Percentiles rank a stretch among this genome's conserved stretches.
Evolutionary conservation across 2,888 invertebrate species (phyloP).

Genomic region (Epinotia brunnichana): DNA sequence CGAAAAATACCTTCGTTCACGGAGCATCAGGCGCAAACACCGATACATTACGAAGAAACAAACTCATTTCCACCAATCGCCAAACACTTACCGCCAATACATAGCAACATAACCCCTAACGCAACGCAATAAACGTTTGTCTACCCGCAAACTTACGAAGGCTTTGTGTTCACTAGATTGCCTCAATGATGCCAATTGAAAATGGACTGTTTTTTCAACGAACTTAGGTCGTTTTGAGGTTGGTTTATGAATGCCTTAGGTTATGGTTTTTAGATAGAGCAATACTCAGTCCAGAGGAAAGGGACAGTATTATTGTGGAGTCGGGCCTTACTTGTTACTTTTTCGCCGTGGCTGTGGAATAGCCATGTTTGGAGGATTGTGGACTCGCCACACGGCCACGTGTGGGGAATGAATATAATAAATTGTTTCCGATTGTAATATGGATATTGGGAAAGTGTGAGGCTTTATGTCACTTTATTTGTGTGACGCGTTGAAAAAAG

Average conservation of each 20-base stretch:
- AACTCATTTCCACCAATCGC: slow-evolving; percentile 26
- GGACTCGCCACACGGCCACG: not conserved
- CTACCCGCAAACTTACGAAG: not conserved
- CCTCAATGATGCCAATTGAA: not conserved
- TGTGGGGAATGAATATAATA: slow-evolving; percentile 20
- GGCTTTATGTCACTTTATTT: not conserved
- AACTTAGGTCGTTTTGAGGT: not conserved
- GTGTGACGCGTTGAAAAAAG: not conserved
- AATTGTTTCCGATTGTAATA: slow-evolving; percentile 24
- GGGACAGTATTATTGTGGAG: not conserved
- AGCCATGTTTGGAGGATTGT: slow-evolving; percentile 20
- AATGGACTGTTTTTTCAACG: slow-evolving; percentile 5
- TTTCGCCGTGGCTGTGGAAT: not conserved
- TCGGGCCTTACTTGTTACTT: not conserved
- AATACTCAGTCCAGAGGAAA: slow-evolving; percentile 1
- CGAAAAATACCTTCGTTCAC: slow-evolving; percentile 29
- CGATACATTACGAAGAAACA: slow-evolving; percentile 31
- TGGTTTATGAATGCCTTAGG: not conserved
- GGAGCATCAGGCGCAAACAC: slow-evolving; percentile 24
- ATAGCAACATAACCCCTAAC: not conserved
- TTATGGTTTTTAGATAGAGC: slow-evolving; percentile 38
- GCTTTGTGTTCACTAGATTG: slow-evolving; percentile 5
- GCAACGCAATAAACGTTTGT: not conserved
- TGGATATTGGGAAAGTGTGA: not conserved
- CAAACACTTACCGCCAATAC: not conserved